These are phyloP conservation scores for Eupithecia pulchellata DNA, from an alignment of 2,888 invertebrate species.

Conservation along the genomic window DNA sequence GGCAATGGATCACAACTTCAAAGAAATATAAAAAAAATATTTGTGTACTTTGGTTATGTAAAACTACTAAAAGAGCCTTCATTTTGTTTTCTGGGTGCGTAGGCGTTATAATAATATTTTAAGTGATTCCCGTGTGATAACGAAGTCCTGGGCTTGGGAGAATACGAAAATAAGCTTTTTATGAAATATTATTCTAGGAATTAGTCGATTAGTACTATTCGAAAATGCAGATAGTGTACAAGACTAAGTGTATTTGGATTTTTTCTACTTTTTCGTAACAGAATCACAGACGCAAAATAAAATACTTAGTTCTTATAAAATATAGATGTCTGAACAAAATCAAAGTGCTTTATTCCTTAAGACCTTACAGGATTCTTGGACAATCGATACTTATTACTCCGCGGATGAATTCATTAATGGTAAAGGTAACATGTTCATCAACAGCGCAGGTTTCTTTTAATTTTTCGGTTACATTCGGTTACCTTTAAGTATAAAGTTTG, in stretches of 20 bases:
- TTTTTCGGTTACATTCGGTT: not conserved
- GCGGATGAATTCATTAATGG: not conserved
- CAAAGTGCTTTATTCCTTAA: no score
- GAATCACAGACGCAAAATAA: no score
- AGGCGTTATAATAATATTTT: not conserved
- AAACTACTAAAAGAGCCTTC: slow-evolving; percentile 5
- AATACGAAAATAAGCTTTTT: not conserved
- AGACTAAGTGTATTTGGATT: no score
- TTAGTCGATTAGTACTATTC: not conserved
- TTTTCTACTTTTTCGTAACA: no score
- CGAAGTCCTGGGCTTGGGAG: not conserved
- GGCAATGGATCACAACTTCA: not conserved
- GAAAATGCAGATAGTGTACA: no score
- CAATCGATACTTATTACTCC: not conserved
- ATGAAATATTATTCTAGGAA: not conserved
- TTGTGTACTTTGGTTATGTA: not conserved
- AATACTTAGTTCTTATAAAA: no score
- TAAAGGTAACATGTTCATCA: not conserved
- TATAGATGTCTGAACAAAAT: no score
- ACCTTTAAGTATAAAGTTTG: not conserved
- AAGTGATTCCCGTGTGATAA: not conserved
- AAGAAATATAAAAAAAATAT: not conserved
- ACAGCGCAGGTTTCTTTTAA: not conserved
- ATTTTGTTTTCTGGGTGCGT: not conserved
- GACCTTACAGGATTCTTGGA: no score